Percentiles rank a stretch among this genome's conserved stretches.
phyloP scores from a whole-genome alignment of 92 coral and sea anemone species.

The Bergia puertoricense region DNA sequence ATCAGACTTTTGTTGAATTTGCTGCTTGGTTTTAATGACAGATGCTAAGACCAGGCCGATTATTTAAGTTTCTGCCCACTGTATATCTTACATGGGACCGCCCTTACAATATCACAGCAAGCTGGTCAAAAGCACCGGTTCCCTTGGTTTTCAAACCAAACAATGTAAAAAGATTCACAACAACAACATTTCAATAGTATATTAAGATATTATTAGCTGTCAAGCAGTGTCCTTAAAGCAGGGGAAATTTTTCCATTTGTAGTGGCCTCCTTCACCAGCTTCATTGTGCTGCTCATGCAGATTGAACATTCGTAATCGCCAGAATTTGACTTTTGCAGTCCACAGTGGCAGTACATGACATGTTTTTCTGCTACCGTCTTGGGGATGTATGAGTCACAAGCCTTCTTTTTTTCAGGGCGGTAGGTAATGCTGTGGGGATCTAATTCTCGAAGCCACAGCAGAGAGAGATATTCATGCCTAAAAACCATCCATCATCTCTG shows the following conservation, averaged over 20 bases:
- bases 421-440: conserved; percentile 20
- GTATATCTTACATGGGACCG: background rate
- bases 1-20: conserved; percentile 18
- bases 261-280: conserved; percentile 43
- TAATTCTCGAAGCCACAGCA: conserved; percentile 3
- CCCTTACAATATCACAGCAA: conserved; percentile 27
- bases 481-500: conserved; percentile 12
- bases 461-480: background rate
- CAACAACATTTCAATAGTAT: conserved; percentile 31
- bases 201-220: background rate
- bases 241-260: conserved; percentile 11
- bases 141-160: conserved; percentile 34
- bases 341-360: conserved; percentile 60
- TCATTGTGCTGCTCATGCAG: conserved; percentile 43
- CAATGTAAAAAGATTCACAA: conserved; percentile 14
- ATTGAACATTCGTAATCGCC: conserved; percentile 31
- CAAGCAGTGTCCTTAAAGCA: conserved; percentile 44
- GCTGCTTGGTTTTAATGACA: background rate
- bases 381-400: conserved; percentile 57
- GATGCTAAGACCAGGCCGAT: conserved; percentile 32
- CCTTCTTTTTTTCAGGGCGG: conserved; percentile 46
- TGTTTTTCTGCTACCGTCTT: conserved; percentile 48
- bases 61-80: conserved; percentile 26
- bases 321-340: conserved; percentile 42
- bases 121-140: conserved; percentile 35